Percentiles rank a stretch among this genome's conserved stretches.
Evolutionary conservation across 2,113 vertebrate species (phyloP).

Genomic region (Empidonax traillii): DNA sequence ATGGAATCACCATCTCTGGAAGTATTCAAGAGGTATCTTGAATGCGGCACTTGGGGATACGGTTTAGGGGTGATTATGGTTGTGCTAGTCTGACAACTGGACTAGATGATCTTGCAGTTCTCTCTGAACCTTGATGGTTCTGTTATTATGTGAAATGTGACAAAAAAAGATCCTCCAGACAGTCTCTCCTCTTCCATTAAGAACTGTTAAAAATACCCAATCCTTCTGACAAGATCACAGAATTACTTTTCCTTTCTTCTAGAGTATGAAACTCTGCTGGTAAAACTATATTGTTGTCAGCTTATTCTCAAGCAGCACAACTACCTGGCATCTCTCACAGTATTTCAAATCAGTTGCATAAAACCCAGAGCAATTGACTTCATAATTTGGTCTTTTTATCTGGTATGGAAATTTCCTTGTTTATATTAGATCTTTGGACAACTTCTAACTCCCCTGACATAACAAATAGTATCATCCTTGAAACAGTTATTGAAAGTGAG

Average conservation of each 20-base stretch:
- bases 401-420: neutral
- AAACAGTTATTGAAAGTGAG: neutral
- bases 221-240: neutral
- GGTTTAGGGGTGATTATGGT: neutral
- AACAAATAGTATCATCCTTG: neutral
- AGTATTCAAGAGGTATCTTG: neutral
- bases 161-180: neutral
- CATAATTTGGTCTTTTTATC: neutral
- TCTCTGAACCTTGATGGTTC: neutral
- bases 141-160: neutral
- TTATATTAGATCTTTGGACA: neutral
- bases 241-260: neutral
- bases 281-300: neutral
- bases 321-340: neutral
- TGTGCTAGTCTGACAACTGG: neutral
- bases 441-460: neutral
- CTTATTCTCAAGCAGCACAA: neutral
- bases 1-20: neutral
- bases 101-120: neutral
- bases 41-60: neutral
- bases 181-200: neutral
- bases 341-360: neutral
- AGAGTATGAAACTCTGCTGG: neutral
- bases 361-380: neutral
- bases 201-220: neutral